Percentiles rank a stretch among this genome's conserved stretches.
Evolutionary conservation across 2,888 invertebrate genomes (phyloP).

Genomic region (Netelia virgata): DNA sequence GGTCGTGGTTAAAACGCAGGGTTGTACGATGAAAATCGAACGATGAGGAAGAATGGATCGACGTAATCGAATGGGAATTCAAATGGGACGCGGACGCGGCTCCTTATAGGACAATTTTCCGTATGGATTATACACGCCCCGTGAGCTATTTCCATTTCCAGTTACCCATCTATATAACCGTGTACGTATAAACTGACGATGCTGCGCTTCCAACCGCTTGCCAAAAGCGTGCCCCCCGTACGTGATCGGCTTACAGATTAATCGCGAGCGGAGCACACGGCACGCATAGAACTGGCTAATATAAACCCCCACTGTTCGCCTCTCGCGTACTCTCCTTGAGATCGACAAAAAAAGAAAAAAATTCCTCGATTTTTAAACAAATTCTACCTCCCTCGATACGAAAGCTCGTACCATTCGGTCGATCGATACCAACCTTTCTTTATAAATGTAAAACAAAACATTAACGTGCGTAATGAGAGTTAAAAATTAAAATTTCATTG

Average conservation of each 20-base stretch:
- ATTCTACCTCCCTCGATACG: no score
- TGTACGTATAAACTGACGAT: not conserved
- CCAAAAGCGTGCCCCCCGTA: slow-evolving; percentile 45
- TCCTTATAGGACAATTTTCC: slow-evolving; percentile 60
- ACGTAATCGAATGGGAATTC: slow-evolving; percentile 60
- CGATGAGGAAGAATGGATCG: slow-evolving; percentile 40
- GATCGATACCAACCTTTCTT: no score
- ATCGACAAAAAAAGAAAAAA: no score
- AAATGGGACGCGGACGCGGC: slow-evolving; percentile 47
- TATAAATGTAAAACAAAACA: no score
- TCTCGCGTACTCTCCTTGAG: no score
- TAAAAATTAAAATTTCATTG: no score
- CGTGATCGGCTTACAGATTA: slow-evolving; percentile 54
- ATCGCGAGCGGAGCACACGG: slow-evolving; percentile 19
- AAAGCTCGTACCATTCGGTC: no score
- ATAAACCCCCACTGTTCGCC: slow-evolving; percentile 2
- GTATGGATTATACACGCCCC: slow-evolving; percentile 54
- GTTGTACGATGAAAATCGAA: slow-evolving; percentile 31
- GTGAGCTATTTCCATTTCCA: slow-evolving; percentile 60
- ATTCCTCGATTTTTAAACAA: no score
- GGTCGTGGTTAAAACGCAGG: not conserved
- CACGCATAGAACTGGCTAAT: slow-evolving; percentile 41
- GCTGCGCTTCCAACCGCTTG: not conserved
- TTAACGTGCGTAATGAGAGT: no score
- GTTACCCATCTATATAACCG: slow-evolving; percentile 2